Evolutionary conservation across 1,140 invertebrate species (phyloP).

Genomic region (Caerostris darwini): DNA sequence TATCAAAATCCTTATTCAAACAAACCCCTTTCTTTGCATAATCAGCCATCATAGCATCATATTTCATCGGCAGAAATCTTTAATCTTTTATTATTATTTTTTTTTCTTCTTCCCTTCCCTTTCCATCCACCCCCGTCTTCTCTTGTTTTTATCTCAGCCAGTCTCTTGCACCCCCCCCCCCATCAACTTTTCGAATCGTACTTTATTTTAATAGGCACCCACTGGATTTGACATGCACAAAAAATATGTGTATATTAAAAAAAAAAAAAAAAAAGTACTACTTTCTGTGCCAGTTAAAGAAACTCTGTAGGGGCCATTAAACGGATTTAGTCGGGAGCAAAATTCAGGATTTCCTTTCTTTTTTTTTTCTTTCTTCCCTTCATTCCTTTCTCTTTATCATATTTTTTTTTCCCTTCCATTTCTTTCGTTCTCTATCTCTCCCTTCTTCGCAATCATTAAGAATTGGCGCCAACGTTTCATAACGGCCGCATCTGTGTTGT

Average conservation of each 20-base stretch:
- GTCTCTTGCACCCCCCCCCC: neutral
- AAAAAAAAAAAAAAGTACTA: slow-evolving; percentile 42
- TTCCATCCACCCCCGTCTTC: slow-evolving; percentile 3
- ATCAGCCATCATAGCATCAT: slow-evolving; percentile 77
- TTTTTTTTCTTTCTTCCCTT: slow-evolving; percentile 13
- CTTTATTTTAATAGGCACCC: slow-evolving; percentile 78
- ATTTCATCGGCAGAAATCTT: slow-evolving; percentile 77
- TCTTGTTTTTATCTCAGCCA: slow-evolving; percentile 61
- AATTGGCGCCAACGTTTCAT: slow-evolving; percentile 74
- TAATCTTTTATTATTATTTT: slow-evolving; percentile 36
- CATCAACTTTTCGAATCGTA: slow-evolving; percentile 73
- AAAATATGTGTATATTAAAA: slow-evolving; percentile 78
- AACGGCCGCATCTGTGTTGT: slow-evolving; percentile 74
- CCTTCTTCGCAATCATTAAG: slow-evolving; percentile 68
- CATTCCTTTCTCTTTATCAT: slow-evolving; percentile 23
- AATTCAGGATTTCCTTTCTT: slow-evolving; percentile 77
- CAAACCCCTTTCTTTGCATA: slow-evolving; percentile 76
- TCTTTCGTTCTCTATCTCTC: neutral
- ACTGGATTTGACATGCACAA: slow-evolving; percentile 76
- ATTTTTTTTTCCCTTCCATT: slow-evolving; percentile 17
- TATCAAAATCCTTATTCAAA: slow-evolving; percentile 78
- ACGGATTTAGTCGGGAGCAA: slow-evolving; percentile 78
- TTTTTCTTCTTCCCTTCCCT: neutral
- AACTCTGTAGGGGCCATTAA: slow-evolving; percentile 76
- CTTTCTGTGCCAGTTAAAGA: slow-evolving; percentile 74